Conservation (phyloP, 2,888 invertebrate species). For the Craniophora ligustri region DNA sequence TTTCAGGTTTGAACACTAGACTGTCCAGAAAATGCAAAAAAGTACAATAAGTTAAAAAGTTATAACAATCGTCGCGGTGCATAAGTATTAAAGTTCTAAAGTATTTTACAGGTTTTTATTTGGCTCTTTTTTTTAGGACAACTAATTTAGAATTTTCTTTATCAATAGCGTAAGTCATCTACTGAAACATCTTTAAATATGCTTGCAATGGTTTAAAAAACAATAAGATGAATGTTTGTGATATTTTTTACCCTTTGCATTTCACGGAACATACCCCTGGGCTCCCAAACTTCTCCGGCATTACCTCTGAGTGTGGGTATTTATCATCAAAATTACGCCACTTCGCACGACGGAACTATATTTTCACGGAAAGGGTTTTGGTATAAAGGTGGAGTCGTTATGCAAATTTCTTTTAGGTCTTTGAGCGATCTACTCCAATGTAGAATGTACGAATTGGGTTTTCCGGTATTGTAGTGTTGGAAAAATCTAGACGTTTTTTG, state of each 20-base stretch:
- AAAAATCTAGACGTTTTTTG: slow-evolving; percentile 39
- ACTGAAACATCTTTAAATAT: slow-evolving; percentile 8
- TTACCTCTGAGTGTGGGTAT: slow-evolving; percentile 46
- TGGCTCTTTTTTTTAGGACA: background rate
- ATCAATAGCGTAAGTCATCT: slow-evolving; percentile 10
- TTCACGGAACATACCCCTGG: slow-evolving; percentile 27
- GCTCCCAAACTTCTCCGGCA: slow-evolving; percentile 27
- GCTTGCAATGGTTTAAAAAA: slow-evolving; percentile 40
- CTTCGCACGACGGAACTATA: slow-evolving; percentile 52
- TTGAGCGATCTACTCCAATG: slow-evolving; percentile 39
- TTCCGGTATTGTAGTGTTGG: slow-evolving; percentile 32
- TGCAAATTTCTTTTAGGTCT: slow-evolving; percentile 60
- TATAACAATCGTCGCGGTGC: too few relatives aligned
- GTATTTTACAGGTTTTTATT: too few relatives aligned
- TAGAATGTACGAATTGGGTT: slow-evolving; percentile 49
- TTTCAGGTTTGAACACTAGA: background rate
- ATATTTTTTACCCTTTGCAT: slow-evolving; percentile 28
- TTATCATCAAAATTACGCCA: slow-evolving; percentile 64
- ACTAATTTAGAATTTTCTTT: background rate
- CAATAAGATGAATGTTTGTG: slow-evolving; percentile 17
- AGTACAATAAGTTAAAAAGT: too few relatives aligned
- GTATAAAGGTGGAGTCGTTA: slow-evolving; percentile 55
- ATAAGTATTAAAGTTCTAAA: too few relatives aligned
- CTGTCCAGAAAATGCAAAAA: background rate
- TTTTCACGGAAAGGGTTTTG: slow-evolving; percentile 43